These are phyloP conservation scores for Drosophila auraria DNA, from an alignment of 1,140 invertebrate genomes.

Conservation along the genomic window DNA sequence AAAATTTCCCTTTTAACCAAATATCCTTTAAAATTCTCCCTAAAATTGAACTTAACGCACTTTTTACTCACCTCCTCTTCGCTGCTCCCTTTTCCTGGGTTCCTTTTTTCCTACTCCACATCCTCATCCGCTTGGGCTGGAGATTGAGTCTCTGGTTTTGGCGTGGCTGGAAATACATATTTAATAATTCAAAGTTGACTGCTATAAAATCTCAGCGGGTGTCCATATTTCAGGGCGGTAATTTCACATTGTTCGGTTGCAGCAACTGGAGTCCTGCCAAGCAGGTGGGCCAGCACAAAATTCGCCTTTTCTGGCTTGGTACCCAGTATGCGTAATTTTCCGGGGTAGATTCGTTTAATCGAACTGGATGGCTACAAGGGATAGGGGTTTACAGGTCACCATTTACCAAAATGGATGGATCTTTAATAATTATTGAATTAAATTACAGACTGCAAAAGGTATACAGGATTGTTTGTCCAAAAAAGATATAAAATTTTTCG, in stretches of 20 bases:
- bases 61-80: slow-evolving; percentile 9
- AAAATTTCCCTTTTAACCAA: slow-evolving; percentile 13
- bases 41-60: slow-evolving; percentile 46
- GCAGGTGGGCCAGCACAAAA: slow-evolving; percentile 50
- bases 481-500: too few relatives aligned
- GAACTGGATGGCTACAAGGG: too few relatives aligned
- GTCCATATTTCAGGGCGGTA: slow-evolving; percentile 75
- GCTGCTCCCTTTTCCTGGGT: background rate
- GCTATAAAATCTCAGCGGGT: slow-evolving; percentile 82
- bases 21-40: slow-evolving; percentile 11
- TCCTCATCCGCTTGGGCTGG: slow-evolving; percentile 17
- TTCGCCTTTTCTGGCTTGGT: slow-evolving; percentile 23
- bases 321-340: slow-evolving; percentile 9
- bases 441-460: too few relatives aligned
- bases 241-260: slow-evolving; percentile 73
- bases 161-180: slow-evolving; percentile 72
- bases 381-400: too few relatives aligned
- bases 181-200: slow-evolving; percentile 82
- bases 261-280: slow-evolving; percentile 46
- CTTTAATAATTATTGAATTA: too few relatives aligned
- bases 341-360: slow-evolving; percentile 21
- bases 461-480: too few relatives aligned
- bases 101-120: background rate
- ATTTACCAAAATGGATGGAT: too few relatives aligned
- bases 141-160: slow-evolving; percentile 61